A percentile compares a stretch with the other conserved stretches of the same genome.
Evolutionary conservation across 2,888 invertebrate genomes (phyloP).

Genomic region (Liopterus haemorrhoidalis): DNA sequence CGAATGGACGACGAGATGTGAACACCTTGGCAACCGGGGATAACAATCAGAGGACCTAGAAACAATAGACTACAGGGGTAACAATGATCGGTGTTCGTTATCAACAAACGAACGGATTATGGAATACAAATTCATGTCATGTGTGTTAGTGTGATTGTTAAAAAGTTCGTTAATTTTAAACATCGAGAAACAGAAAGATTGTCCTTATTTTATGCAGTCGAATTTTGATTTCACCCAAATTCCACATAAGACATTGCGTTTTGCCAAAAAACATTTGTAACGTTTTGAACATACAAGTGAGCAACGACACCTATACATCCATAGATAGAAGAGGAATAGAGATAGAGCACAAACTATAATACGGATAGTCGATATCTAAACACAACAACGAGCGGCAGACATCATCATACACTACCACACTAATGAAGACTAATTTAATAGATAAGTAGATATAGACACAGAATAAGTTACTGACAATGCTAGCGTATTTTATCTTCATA

Average conservation of each 20-base stretch:
- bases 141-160: no score
- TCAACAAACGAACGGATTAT: no score
- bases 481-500: conserved; percentile 18
- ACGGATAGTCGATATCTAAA: conserved; percentile 22
- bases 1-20: no score
- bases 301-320: conserved; percentile 47
- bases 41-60: no score
- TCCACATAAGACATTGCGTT: conserved; percentile 46
- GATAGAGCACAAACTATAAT: conserved; percentile 39
- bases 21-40: no score
- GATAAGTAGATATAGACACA: conserved; percentile 26
- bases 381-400: conserved; percentile 26
- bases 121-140: no score
- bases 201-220: conserved; percentile 1
- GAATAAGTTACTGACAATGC: conserved; percentile 19
- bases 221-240: conserved; percentile 48
- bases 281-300: conserved; percentile 27
- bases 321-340: no score
- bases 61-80: no score
- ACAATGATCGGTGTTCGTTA: no score
- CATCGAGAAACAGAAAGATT: no score
- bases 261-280: conserved; percentile 41
- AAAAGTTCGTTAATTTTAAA: no score
- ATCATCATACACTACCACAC: conserved; percentile 19
- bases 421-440: conserved; percentile 24